A percentile compares a stretch with the other conserved stretches of the same genome.
These are phyloP conservation scores for Idaea biselata DNA, from an alignment of 2,888 invertebrate species.

Conservation along the genomic window DNA sequence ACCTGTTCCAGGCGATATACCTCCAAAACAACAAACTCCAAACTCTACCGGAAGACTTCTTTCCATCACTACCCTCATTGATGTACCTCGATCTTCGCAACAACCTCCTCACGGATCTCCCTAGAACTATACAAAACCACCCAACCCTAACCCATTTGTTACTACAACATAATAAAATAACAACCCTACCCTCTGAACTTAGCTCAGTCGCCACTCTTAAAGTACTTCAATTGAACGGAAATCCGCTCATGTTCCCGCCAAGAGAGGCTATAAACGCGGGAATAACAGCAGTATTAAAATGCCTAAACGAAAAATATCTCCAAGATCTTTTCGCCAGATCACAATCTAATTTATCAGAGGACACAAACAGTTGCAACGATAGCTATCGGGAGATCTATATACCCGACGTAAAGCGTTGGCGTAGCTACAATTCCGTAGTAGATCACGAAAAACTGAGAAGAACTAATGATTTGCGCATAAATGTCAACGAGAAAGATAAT, in stretches of 20 bases:
- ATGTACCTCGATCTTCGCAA: constrained; percentile 84
- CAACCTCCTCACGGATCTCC: constrained; percentile 79
- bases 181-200: constrained; percentile 81
- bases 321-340: constrained; percentile 54
- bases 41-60: constrained; percentile 80
- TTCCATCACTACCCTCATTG: constrained; percentile 75
- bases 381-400: constrained; percentile 35
- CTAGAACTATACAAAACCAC: constrained; percentile 80
- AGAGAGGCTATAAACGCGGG: constrained; percentile 77
- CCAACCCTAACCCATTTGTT: constrained; percentile 81
- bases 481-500: constrained; percentile 58
- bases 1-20: constrained; percentile 60
- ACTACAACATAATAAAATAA: constrained; percentile 82
- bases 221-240: constrained; percentile 81
- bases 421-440: constrained; percentile 65
- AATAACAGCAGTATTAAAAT: constrained; percentile 52
- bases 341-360: constrained; percentile 51
- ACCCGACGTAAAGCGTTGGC: constrained; percentile 33
- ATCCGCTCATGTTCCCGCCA: constrained; percentile 82
- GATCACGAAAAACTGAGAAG: constrained; percentile 45
- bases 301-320: constrained; percentile 57
- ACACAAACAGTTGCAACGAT: constrained; percentile 33
- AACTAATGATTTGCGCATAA: constrained; percentile 45
- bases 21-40: constrained; percentile 78
- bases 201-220: constrained; percentile 81